These are phyloP conservation scores for Megaceryle alcyon DNA, from an alignment of 2,797 vertebrate genomes.

Conservation along the genomic window DNA sequence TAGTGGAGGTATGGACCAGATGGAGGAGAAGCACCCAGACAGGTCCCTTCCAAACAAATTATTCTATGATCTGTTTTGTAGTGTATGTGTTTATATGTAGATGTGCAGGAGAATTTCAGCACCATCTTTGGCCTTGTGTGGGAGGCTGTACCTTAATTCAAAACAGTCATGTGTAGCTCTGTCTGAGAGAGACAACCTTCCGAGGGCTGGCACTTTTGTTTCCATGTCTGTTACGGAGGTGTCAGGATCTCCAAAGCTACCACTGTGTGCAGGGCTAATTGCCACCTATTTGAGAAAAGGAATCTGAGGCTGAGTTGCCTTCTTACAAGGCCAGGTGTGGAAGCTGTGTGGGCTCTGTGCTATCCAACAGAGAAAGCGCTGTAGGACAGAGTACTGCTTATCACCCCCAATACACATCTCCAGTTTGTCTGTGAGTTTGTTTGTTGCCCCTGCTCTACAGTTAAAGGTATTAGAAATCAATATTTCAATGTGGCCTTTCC, in stretches of 20 bases:
- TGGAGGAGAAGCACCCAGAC: neutral
- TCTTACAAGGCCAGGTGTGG: neutral
- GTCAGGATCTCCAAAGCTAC: neutral
- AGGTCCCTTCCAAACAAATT: neutral
- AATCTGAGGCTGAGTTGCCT: neutral
- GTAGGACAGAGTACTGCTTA: neutral
- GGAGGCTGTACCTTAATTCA: conserved; percentile 1
- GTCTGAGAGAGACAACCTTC: neutral
- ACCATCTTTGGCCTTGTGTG: neutral
- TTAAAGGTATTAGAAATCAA: neutral
- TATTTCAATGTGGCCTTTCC: neutral
- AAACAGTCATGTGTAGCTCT: neutral
- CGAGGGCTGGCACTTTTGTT: neutral
- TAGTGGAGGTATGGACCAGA: neutral
- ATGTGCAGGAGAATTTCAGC: conserved; percentile 8
- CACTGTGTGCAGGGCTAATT: neutral
- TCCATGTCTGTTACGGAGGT: neutral
- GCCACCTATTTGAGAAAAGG: neutral
- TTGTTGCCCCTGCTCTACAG: neutral
- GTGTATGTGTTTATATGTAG: neutral
- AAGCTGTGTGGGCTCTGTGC: neutral
- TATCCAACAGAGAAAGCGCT: neutral
- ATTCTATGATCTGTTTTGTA: neutral
- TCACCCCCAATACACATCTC: neutral
- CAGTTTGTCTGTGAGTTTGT: accelerated